Conservation (phyloP, 1,140 invertebrate genomes). For the Achroia grisella region DNA sequence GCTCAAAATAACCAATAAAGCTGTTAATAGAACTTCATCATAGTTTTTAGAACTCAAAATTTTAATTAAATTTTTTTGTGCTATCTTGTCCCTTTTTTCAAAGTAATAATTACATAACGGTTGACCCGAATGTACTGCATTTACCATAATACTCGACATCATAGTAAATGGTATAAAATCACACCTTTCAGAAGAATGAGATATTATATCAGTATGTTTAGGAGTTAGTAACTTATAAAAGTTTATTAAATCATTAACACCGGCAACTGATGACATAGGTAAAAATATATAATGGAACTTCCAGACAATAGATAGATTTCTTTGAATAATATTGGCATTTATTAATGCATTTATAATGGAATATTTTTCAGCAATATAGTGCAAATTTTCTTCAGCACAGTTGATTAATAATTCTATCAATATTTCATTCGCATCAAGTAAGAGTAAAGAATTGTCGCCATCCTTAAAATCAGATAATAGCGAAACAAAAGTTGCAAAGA, state of each 20-base stretch:
- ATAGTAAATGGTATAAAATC: conserved; percentile 48
- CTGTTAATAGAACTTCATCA: conserved; percentile 49
- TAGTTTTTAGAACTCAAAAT: conserved; percentile 40
- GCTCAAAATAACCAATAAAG: conserved; percentile 38
- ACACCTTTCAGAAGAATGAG: conserved; percentile 21
- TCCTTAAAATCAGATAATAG: conserved; percentile 40
- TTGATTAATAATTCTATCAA: conserved; percentile 39
- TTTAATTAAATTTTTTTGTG: conserved; percentile 41
- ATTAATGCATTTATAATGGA: conserved; percentile 45
- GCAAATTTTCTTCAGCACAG: conserved; percentile 52
- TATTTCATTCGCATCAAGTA: conserved; percentile 37
- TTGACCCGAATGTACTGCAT: not conserved
- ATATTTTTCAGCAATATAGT: conserved; percentile 39
- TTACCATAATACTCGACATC: conserved; percentile 14
- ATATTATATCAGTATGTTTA: conserved; percentile 13
- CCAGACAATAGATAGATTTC: conserved; percentile 52
- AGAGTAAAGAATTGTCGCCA: conserved; percentile 34
- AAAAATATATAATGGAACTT: conserved; percentile 64
- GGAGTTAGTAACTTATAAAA: conserved; percentile 28
- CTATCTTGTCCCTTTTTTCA: conserved; percentile 23
- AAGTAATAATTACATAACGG: conserved; percentile 14
- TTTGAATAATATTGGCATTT: conserved; percentile 43
- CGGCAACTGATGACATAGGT: conserved; percentile 49
- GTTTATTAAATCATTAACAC: conserved; percentile 50
- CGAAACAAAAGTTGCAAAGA: conserved; percentile 13